phyloP scores from a whole-genome alignment of 2,797 vertebrate species.

The Tragelaphus eurycerus region DNA sequence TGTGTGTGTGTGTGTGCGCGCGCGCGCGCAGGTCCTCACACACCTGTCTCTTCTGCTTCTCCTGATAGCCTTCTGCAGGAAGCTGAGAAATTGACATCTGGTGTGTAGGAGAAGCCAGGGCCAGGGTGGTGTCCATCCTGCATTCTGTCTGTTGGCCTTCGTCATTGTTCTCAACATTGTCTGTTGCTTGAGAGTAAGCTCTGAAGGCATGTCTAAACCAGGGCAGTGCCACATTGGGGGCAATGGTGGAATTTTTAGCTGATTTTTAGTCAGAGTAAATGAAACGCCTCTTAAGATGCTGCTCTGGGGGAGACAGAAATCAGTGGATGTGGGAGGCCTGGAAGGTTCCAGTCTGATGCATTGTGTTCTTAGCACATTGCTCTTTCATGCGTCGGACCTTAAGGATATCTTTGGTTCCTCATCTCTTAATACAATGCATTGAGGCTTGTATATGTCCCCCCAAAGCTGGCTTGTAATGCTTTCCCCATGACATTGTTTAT shows the following conservation, averaged over 20 bases:
- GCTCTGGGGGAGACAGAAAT: neutral
- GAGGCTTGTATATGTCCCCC: neutral
- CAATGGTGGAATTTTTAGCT: neutral
- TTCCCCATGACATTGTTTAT: neutral
- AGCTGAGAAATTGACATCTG: neutral
- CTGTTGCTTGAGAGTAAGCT: neutral
- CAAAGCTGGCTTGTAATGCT: neutral
- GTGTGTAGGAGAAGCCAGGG: neutral
- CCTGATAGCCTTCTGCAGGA: neutral
- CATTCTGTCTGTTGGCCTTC: neutral
- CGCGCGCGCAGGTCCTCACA: neutral
- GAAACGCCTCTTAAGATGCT: neutral
- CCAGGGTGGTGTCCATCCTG: neutral
- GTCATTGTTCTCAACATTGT: neutral
- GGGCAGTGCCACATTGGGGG: neutral
- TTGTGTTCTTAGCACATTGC: neutral
- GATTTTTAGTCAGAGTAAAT: neutral
- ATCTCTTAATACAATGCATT: neutral
- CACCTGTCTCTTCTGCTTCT: neutral
- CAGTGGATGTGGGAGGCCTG: neutral
- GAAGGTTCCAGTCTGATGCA: neutral
- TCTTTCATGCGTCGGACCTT: accelerated
- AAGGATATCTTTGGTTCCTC: neutral
- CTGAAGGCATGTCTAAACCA: neutral
- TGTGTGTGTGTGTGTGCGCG: neutral